Evolutionary conservation across 2,888 invertebrate species (phyloP), one percentile per base, ranked within the genome.

Genomic region (Eupithecia insigniata): DNA sequence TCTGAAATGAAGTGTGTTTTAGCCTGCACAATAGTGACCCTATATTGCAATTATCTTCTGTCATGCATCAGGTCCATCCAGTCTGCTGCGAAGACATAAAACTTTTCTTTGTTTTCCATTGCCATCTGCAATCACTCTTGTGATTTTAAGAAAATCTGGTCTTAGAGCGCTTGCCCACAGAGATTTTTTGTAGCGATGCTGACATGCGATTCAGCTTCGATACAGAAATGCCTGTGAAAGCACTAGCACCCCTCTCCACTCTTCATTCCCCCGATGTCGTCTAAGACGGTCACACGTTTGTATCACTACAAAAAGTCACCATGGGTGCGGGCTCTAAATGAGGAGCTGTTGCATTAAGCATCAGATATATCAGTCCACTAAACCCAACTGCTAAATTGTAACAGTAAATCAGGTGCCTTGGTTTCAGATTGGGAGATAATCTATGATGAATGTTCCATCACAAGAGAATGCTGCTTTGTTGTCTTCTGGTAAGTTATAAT

Each of bases 401-500:
- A 22, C 7, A 26, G 55, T 55, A 26, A 26, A 55, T 26, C 1
- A 26, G 0, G 14, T 55, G 55, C 55, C 4, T 55, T 55, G 26
- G 26, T 55, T 55, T 55, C 55, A 55, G 55, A 2, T 55, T 55
- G 55, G 55, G 26, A 55, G 55, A 62, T 26, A 60, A 18, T 64
- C 69, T 51, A 84, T 73, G 76, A 87, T 86, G 87, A 86, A 84
- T 86, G 89, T 89, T 79, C 89, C 90, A 83, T 86, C 87, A 67
- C 90, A 91, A 69, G 91, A 92, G 74, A 89, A 89, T 83, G 90
- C 89, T 73, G 90, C 85, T 34, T 84, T 92, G 65, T 82, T 93
- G 76, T 93, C 93, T 69, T 92, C 92, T 86, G 93, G 93, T 93
- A 87, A 81, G 71, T 73, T 34, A 26, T n/a, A 14, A 55, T 26